Evolutionary conservation across 2,797 vertebrate species (phyloP).

Genomic region (Taeniopygia guttata): DNA sequence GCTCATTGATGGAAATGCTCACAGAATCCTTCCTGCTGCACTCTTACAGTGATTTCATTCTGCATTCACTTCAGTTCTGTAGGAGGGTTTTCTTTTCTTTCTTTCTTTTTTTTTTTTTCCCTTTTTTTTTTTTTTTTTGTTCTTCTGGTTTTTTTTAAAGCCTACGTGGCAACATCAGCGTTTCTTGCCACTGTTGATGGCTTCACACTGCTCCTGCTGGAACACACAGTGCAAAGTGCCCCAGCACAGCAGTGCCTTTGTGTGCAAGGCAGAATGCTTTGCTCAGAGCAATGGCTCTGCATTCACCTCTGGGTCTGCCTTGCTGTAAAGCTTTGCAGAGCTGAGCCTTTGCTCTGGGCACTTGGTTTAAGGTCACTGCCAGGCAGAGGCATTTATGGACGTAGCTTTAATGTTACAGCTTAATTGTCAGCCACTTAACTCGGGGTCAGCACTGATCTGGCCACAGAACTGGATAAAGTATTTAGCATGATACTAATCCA

Average conservation of each 20-base stretch:
- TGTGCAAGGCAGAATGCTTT: constrained; percentile 1
- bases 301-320: not conserved
- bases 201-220: not conserved
- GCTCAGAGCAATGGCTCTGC: not conserved
- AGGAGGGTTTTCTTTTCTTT: not conserved
- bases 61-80: not conserved
- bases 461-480: not conserved
- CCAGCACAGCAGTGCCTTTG: constrained; percentile 35
- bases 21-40: not conserved
- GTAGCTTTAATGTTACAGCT: not conserved
- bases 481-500: not conserved
- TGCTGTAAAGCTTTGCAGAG: not conserved
- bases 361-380: not conserved
- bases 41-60: constrained; percentile 37
- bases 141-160: not conserved
- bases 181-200: not conserved
- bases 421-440: not conserved
- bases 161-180: not conserved
- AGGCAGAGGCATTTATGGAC: not conserved
- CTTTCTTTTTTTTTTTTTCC: not conserved
- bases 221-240: not conserved
- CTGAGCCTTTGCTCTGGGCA: not conserved
- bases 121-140: not conserved
- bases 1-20: not conserved
- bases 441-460: not conserved